Percentiles rank a stretch among this genome's conserved stretches.
These are phyloP conservation scores for Achroia grisella DNA, from an alignment of 1,140 invertebrate species.

Conservation along the genomic window DNA sequence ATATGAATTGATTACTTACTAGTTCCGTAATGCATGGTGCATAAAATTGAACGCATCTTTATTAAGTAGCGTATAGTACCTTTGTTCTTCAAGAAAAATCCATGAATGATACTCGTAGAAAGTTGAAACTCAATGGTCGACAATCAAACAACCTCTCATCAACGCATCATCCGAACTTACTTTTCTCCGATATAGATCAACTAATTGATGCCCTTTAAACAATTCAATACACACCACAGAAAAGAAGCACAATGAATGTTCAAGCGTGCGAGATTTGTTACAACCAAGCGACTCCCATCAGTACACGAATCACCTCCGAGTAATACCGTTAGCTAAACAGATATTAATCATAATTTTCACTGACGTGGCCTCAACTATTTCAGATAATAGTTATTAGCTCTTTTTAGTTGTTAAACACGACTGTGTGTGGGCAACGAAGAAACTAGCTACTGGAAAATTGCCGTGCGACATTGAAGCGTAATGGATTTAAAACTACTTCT, in stretches of 20 bases:
- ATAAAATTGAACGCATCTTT: no score
- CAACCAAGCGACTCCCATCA: conserved; percentile 26
- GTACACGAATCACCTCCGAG: conserved; percentile 26
- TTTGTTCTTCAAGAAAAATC: no score
- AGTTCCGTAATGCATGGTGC: no score
- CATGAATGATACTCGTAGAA: conserved; percentile 21
- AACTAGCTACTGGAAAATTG: conserved; percentile 65
- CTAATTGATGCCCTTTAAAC: conserved; percentile 49
- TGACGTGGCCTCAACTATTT: conserved; percentile 58
- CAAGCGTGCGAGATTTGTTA: conserved; percentile 18
- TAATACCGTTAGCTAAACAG: conserved; percentile 60
- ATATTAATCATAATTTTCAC: conserved; percentile 74
- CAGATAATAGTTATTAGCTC: conserved; percentile 68
- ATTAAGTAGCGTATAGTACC: no score
- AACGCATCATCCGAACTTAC: conserved; percentile 7
- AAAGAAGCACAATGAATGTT: conserved; percentile 12
- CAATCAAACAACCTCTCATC: conserved; percentile 18
- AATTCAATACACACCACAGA: conserved; percentile 18
- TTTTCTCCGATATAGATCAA: conserved; percentile 21
- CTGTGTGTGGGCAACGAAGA: conserved; percentile 47
- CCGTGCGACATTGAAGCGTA: conserved; percentile 59
- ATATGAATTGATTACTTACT: no score
- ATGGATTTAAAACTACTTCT: conserved; percentile 65
- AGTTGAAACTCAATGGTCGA: conserved; percentile 25
- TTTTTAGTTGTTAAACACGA: conserved; percentile 37